Base-by-base conservation (phyloP, 2,888 invertebrate genomes). In the Sphaerophoria rueppellii region DNA sequence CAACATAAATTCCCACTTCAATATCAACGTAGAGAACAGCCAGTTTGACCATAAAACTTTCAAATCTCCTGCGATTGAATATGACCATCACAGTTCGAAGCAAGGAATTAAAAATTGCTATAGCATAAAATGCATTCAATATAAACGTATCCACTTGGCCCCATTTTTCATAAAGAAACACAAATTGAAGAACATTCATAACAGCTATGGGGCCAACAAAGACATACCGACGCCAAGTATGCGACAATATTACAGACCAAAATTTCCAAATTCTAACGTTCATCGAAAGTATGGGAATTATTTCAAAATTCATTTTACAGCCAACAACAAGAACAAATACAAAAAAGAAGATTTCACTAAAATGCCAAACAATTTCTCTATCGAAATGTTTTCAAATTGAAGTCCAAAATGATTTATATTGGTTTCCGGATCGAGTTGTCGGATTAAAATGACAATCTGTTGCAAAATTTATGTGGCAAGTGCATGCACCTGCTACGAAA, bases 251-350 rank as follows among this genome's bases (percentile, higher is more conserved):
- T 6, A 91, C 88, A 4, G 88, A 89, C 57, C 89, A 83, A 65
- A 88, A 87, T 57, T 88, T 88, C 89, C 89, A 91, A 86, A 90
- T 87, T 70, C 89, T 88, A 61, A 91, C 89, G 81, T 91, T 90
- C 86, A 90, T 89, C 72, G 90, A 87, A 24, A 90, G 87, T 83
- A 90, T 88, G 43, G 90, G 89, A 12, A 43, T 67, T 32, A 40
- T 54, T 67, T 67, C 67, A 6, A 67, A 67, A 34, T 85, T 50
- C 89, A 90, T 89, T 85, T 71, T 87, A n/a, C 0, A 11, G 0
- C 35, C 14, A 16, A 5, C 55, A 12, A 61, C 32, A 34, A 16
- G 14, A 37, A 16, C 14, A 37, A 58, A 58, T n/a, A n/a, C n/a
- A n/a, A 9, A 14, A 4, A 5, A 5, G 14, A n/a, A 0, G 2